Conservation (phyloP, 2,888 invertebrate species). For the Mythimna albipuncta region DNA sequence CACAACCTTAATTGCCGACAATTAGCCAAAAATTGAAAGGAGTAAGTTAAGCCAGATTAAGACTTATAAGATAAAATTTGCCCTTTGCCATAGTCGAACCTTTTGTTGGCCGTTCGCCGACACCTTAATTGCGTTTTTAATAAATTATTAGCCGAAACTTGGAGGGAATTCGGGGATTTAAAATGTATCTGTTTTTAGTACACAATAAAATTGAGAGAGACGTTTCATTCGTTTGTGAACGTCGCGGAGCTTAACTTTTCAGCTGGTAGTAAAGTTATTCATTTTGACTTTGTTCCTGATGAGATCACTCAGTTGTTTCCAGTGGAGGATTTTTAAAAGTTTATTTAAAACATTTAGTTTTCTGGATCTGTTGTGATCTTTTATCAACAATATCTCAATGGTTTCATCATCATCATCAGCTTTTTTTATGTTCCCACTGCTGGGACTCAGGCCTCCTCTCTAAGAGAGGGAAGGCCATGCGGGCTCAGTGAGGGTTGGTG, state of each 20-base stretch:
- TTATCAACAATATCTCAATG: too few relatives aligned
- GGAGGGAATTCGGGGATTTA: slow-evolving; percentile 62
- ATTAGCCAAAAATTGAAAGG: slow-evolving; percentile 69
- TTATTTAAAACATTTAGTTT: background rate
- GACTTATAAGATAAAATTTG: slow-evolving; percentile 67
- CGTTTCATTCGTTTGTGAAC: slow-evolving; percentile 31
- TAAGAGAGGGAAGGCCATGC: too few relatives aligned
- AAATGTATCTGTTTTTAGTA: slow-evolving; percentile 38
- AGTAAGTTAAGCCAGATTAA: slow-evolving; percentile 62
- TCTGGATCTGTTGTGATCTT: background rate
- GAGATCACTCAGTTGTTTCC: background rate
- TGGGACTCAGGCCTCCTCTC: too few relatives aligned
- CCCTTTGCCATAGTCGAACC: slow-evolving; percentile 61
- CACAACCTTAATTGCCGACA: slow-evolving; percentile 62
- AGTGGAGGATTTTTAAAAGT: background rate
- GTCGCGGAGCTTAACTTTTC: slow-evolving; percentile 19
- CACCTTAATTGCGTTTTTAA: slow-evolving; percentile 78
- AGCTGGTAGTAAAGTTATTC: slow-evolving; percentile 4
- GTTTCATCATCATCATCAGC: too few relatives aligned
- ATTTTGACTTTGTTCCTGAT: background rate
- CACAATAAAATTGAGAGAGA: slow-evolving; percentile 29
- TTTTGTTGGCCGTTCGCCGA: slow-evolving; percentile 66
- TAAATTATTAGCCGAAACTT: slow-evolving; percentile 74
- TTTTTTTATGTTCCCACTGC: too few relatives aligned
- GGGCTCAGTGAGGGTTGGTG: too few relatives aligned